Conservation (phyloP, 2,888 invertebrate species). For the Eurytoma californica region DNA sequence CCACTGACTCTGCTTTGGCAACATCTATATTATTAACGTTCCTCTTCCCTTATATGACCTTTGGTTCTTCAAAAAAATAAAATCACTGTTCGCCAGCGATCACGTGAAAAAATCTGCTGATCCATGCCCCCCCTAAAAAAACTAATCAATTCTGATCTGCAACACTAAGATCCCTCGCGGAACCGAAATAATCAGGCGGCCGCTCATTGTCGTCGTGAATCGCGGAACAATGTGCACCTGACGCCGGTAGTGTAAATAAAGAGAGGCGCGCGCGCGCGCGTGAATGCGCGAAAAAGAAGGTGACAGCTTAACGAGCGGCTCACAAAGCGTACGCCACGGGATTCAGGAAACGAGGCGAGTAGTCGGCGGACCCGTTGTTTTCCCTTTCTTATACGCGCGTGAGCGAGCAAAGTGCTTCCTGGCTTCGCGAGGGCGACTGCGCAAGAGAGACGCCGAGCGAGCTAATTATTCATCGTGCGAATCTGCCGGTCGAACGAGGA, state of each 20-base stretch:
- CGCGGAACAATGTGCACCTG: no score
- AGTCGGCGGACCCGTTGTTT: conserved; percentile 11
- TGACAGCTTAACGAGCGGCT: conserved; percentile 33
- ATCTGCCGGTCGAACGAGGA: background rate
- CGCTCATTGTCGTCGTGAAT: no score
- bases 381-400: conserved; percentile 2
- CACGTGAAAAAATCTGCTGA: background rate
- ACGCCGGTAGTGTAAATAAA: no score
- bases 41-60: background rate
- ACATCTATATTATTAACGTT: no score
- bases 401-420: background rate
- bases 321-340: conserved; percentile 20
- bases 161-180: background rate
- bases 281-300: conserved; percentile 13
- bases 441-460: background rate
- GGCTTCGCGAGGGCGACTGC: conserved; percentile 1
- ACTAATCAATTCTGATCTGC: background rate
- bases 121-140: background rate
- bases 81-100: background rate
- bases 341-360: conserved; percentile 27
- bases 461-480: conserved; percentile 26
- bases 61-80: conserved; percentile 12
- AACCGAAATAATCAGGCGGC: no score
- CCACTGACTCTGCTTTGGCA: no score
- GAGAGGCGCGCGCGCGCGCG: background rate